These are phyloP conservation scores for Achroia grisella DNA, from an alignment of 1,140 invertebrate species.

Conservation along the genomic window DNA sequence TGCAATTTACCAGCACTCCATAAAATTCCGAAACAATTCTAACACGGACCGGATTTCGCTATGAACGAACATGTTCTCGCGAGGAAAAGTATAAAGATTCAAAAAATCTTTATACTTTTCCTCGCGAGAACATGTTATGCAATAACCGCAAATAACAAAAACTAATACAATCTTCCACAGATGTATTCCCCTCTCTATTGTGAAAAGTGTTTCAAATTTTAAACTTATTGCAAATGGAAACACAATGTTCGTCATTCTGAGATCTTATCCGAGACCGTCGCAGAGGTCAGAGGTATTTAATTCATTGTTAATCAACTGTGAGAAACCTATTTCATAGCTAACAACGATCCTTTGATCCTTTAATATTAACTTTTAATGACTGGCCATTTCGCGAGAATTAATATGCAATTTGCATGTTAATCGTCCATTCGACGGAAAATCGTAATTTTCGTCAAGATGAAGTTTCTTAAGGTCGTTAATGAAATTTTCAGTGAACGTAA, in stretches of 20 bases:
- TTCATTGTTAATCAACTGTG: conserved; percentile 9
- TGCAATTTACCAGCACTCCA: conserved; percentile 27
- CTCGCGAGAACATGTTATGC: conserved; percentile 13
- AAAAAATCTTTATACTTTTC: conserved; percentile 10
- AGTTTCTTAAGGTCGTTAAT: conserved; percentile 16
- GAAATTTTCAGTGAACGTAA: conserved; percentile 12
- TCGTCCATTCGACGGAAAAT: conserved; percentile 10
- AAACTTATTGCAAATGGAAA: conserved; percentile 4
- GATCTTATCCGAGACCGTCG: not conserved
- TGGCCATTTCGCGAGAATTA: conserved; percentile 10
- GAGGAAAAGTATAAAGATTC: conserved; percentile 5
- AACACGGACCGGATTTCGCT: conserved; percentile 18
- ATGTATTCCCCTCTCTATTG: conserved; percentile 2
- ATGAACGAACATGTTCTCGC: conserved; percentile 15
- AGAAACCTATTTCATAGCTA: conserved; percentile 5
- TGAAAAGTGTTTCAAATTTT: conserved; percentile 10
- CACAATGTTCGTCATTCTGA: not conserved
- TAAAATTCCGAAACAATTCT: conserved; percentile 15
- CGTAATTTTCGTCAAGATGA: conserved; percentile 18
- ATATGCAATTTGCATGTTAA: conserved; percentile 14
- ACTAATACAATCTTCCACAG: conserved; percentile 13
- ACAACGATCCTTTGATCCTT: conserved; percentile 9
- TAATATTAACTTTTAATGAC: conserved; percentile 10
- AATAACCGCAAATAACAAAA: conserved; percentile 14
- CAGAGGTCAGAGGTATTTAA: not conserved